Percentiles rank a stretch among this genome's conserved stretches.
phyloP scores from a whole-genome alignment of 2,113 vertebrate genomes.

The Poeciliopsis prolifica region DNA sequence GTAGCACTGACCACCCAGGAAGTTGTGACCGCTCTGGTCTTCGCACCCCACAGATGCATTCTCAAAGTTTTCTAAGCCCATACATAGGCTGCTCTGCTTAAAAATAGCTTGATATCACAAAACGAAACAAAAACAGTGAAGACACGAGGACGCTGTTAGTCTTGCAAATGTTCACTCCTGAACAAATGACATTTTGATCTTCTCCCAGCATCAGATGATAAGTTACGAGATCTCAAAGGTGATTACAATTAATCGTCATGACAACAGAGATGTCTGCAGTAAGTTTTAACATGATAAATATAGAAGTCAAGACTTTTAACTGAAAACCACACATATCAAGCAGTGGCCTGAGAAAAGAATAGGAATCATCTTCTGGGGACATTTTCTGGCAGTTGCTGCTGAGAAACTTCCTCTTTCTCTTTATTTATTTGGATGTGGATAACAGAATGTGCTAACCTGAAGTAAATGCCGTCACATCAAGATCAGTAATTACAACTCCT shows the following conservation, averaged over 20 bases:
- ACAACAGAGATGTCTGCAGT: neutral
- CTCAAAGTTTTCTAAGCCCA: neutral
- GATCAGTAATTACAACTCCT: neutral
- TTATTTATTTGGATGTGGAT: neutral
- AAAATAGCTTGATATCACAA: neutral
- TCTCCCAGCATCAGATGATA: neutral
- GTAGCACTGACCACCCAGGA: conserved; percentile 7
- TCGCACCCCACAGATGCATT: neutral
- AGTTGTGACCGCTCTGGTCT: neutral
- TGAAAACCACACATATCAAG: neutral
- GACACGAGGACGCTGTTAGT: neutral
- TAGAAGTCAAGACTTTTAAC: neutral
- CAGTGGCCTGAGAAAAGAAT: neutral
- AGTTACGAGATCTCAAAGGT: neutral
- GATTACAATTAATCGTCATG: neutral
- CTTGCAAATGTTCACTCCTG: neutral
- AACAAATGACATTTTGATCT: neutral
- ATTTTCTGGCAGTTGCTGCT: neutral
- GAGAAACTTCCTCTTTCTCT: neutral
- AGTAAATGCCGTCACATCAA: neutral
- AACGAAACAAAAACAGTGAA: neutral
- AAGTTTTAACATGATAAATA: neutral
- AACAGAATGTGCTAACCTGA: neutral
- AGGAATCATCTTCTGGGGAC: neutral
- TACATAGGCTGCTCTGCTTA: no score